Conservation (phyloP, 1,140 invertebrate species). For the Periplaneta americana region DNA sequence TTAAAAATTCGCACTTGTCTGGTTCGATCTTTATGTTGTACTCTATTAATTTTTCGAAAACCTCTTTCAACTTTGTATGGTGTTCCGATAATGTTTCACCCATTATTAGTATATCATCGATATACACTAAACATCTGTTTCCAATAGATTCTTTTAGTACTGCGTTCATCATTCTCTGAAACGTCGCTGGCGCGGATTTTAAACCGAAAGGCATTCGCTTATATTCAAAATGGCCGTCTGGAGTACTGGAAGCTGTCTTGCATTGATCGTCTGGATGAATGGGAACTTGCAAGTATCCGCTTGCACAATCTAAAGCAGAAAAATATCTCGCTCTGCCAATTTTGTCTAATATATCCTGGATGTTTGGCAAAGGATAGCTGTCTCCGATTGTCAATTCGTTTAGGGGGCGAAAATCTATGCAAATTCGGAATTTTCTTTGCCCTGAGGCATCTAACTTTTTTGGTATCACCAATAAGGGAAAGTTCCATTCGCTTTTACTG, state of each 20-base stretch:
- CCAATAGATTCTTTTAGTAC: no score
- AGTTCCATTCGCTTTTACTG: conserved; percentile 2
- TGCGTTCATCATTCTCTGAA: no score
- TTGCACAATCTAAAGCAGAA: neutral
- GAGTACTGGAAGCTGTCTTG: neutral
- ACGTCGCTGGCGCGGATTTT: neutral
- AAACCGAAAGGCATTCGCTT: neutral
- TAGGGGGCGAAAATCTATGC: neutral
- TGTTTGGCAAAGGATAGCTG: neutral
- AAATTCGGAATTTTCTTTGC: no score
- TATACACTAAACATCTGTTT: no score
- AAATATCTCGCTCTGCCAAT: neutral
- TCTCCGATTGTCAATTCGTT: neutral
- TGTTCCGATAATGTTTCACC: no score
- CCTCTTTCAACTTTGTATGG: no score
- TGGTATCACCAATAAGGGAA: conserved; percentile 1
- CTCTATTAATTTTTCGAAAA: no score
- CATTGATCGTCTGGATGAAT: neutral
- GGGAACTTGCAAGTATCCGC: no score
- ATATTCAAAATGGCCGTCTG: neutral
- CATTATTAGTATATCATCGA: no score
- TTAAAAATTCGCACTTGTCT: no score
- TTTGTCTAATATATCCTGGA: neutral
- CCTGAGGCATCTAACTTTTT: neutral
- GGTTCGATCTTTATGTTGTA: no score